phyloP scores from a whole-genome alignment of 2,888 invertebrate genomes.

The Drosophila colorata region DNA sequence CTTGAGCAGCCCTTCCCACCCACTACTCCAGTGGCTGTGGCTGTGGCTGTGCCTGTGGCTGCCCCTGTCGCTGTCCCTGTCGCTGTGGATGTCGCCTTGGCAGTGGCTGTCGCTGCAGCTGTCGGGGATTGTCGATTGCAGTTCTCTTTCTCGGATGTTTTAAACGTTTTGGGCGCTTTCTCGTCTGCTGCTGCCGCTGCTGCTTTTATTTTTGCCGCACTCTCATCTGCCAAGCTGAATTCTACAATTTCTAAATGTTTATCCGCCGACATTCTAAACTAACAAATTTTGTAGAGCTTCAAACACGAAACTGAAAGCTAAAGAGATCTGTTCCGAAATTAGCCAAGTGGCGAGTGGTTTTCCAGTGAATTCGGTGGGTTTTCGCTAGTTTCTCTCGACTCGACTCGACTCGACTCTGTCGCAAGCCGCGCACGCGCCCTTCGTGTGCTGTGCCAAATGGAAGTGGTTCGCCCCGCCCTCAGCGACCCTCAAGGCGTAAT shows the following conservation, averaged over 20 bases:
- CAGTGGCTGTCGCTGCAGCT: neutral
- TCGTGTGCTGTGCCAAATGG: neutral
- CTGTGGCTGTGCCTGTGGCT: neutral
- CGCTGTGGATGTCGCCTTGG: too few species aligned
- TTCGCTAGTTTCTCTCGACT: too few species aligned
- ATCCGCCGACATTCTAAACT: constrained; percentile 63
- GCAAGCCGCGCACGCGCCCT: constrained; percentile 73
- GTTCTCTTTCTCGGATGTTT: constrained; percentile 68
- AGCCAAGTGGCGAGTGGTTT: neutral
- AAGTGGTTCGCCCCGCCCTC: constrained; percentile 10
- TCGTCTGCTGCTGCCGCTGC: constrained; percentile 48
- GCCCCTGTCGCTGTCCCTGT: neutral
- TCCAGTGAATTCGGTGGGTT: neutral
- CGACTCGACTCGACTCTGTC: constrained; percentile 8
- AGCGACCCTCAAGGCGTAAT: constrained; percentile 42
- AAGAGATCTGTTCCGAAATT: constrained; percentile 3
- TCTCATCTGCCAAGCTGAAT: constrained; percentile 57
- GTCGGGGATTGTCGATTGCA: constrained; percentile 12
- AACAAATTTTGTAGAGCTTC: constrained; percentile 44
- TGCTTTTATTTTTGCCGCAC: constrained; percentile 54
- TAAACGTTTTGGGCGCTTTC: constrained; percentile 48
- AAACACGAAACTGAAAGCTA: constrained; percentile 32
- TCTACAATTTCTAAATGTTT: constrained; percentile 68
- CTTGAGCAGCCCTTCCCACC: constrained; percentile 2
- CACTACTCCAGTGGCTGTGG: neutral